phyloP scores from a whole-genome alignment of 1,140 invertebrate genomes.

The Myzus persicae region DNA sequence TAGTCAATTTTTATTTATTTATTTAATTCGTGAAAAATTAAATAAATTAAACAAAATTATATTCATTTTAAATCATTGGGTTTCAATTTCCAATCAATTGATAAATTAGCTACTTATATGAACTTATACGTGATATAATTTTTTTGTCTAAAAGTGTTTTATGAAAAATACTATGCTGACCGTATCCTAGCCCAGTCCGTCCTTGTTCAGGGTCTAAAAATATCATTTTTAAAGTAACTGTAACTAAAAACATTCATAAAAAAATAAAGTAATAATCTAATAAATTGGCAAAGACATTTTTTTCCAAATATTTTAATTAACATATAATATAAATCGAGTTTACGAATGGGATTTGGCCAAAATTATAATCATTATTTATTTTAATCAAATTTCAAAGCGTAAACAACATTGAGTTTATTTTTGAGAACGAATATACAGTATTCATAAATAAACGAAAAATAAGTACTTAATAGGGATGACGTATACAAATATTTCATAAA shows the following conservation, averaged over 20 bases:
- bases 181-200: neutral
- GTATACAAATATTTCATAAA: neutral
- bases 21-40: neutral
- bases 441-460: neutral
- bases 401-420: neutral
- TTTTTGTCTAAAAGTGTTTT: neutral
- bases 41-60: neutral
- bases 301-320: constrained; percentile 21
- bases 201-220: neutral
- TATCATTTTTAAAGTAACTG: neutral
- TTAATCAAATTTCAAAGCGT: constrained; percentile 7
- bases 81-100: neutral
- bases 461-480: neutral
- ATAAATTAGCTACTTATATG: neutral
- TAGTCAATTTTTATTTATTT: neutral
- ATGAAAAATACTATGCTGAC: neutral
- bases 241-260: neutral
- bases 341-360: neutral
- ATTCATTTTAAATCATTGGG: neutral
- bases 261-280: neutral
- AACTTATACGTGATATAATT: neutral
- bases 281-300: neutral
- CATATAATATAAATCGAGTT: constrained; percentile 1
- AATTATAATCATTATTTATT: neutral
- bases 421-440: neutral